Evolutionary conservation across 2,113 vertebrate genomes (phyloP).

Genomic region (Plecturocebus donacophilus): DNA sequence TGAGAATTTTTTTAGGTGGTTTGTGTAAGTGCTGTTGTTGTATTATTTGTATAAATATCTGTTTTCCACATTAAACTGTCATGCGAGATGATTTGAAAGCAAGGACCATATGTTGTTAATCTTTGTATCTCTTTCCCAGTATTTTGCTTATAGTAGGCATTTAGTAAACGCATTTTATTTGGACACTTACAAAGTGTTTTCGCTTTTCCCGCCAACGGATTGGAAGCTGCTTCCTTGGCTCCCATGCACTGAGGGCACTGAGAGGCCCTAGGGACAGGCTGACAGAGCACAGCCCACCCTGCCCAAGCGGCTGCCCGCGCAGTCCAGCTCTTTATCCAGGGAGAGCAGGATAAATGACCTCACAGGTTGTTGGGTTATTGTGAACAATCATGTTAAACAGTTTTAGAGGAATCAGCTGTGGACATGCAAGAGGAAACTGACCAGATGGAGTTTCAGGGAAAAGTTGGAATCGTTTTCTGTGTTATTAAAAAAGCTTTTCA

Average conservation of each 20-base stretch:
- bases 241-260: not conserved
- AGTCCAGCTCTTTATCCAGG: not conserved
- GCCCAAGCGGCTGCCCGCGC: accelerated
- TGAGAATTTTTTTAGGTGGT: not conserved
- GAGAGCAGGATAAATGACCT: not conserved
- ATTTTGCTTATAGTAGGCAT: not conserved
- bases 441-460: not conserved
- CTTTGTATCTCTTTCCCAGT: not conserved
- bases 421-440: not conserved
- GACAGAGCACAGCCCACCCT: not conserved
- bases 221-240: not conserved
- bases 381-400: not conserved
- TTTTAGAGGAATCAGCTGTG: not conserved
- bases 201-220: not conserved
- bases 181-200: not conserved
- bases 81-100: not conserved
- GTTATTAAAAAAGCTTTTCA: not conserved
- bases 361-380: not conserved
- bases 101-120: not conserved
- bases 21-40: not conserved
- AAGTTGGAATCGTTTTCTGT: not conserved
- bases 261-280: not conserved
- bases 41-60: not conserved
- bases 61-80: not conserved
- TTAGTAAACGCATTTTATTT: not conserved